These are phyloP conservation scores for Pseudopodoces humilis DNA, from an alignment of 2,113 vertebrate species.

Conservation along the genomic window DNA sequence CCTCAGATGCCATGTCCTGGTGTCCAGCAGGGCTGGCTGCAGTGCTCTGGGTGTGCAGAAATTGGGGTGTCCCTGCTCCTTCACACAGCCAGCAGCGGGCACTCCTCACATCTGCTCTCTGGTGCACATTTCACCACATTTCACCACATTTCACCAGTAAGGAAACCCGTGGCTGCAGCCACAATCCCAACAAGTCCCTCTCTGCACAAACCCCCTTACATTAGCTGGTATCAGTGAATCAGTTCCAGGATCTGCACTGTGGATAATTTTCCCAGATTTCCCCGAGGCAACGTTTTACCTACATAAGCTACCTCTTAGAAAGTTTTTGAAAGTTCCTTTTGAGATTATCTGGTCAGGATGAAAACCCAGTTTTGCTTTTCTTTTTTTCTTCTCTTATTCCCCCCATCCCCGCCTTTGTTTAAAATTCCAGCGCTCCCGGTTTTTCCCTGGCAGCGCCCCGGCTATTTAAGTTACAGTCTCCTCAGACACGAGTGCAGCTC, in stretches of 20 bases:
- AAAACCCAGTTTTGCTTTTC: not conserved
- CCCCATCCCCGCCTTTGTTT: fast-evolving
- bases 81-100: not conserved
- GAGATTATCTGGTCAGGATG: not conserved
- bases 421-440: not conserved
- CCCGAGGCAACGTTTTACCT: not conserved
- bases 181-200: not conserved
- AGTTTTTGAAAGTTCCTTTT: not conserved
- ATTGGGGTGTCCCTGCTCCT: not conserved
- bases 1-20: not conserved
- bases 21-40: not conserved
- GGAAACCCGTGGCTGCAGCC: not conserved
- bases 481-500: not conserved
- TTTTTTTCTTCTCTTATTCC: too few species aligned
- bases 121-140: not conserved
- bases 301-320: not conserved
- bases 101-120: not conserved
- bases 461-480: not conserved
- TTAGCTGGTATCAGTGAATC: not conserved
- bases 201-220: not conserved
- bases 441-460: not conserved
- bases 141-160: not conserved
- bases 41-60: not conserved
- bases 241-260: not conserved
- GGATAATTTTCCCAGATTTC: not conserved